Evolutionary conservation across 2,797 vertebrate genomes (phyloP).

Genomic region (Micrastur ruficollis): DNA sequence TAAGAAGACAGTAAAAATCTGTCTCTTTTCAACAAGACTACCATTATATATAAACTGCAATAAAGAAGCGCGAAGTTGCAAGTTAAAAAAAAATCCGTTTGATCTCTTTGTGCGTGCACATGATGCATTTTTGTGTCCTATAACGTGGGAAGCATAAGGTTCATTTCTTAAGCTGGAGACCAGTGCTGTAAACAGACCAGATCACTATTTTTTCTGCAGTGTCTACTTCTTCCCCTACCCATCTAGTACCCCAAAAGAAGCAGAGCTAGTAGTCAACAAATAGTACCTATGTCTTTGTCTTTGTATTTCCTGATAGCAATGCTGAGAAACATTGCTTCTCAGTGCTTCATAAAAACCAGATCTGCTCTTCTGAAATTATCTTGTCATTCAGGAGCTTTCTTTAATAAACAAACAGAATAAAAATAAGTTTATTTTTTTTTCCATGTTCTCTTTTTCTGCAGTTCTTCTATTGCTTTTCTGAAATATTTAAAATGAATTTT

Average conservation of each 20-base stretch:
- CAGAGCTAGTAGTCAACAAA: neutral
- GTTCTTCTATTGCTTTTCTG: neutral
- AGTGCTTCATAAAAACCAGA: neutral
- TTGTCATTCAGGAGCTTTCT: neutral
- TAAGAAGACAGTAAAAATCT: neutral
- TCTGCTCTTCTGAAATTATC: neutral
- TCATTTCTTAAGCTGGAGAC: neutral
- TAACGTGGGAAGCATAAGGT: neutral
- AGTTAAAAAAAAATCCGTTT: neutral
- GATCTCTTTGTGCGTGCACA: neutral
- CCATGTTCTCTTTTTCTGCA: neutral
- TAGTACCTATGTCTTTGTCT: neutral
- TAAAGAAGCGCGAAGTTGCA: neutral
- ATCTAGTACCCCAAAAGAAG: neutral
- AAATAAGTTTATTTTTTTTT: neutral
- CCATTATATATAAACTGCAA: neutral
- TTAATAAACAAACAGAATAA: neutral
- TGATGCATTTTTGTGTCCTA: neutral
- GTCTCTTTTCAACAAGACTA: neutral
- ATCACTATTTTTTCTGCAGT: neutral
- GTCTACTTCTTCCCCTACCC: rapidly evolving
- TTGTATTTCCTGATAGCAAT: neutral
- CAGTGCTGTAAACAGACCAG: neutral
- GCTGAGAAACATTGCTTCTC: neutral
- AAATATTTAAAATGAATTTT: neutral